Conservation (phyloP, 1,140 invertebrate genomes). For the Megalopta genalis region DNA sequence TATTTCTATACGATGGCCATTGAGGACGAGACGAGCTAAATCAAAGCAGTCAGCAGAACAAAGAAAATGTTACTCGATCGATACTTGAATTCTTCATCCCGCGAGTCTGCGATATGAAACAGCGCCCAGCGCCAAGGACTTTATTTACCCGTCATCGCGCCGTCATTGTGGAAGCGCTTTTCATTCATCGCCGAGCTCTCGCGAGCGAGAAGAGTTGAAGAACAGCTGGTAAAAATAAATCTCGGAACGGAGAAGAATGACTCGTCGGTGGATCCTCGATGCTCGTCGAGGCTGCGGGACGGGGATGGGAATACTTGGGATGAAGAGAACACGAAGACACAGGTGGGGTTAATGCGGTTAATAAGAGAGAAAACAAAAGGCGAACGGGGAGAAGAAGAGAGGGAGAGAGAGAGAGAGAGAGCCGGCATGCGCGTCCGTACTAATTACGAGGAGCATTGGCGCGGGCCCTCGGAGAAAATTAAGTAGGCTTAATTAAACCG, state of each 20-base stretch:
- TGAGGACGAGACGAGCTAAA: too few relatives aligned
- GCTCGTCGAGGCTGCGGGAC: slow-evolving; percentile 8
- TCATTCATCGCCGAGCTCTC: not conserved
- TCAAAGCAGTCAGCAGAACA: too few relatives aligned
- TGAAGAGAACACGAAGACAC: slow-evolving; percentile 36
- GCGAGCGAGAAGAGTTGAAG: not conserved
- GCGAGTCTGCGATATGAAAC: too few relatives aligned
- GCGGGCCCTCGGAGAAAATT: slow-evolving; percentile 70
- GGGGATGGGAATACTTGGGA: slow-evolving; percentile 1
- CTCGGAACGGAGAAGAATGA: slow-evolving; percentile 53
- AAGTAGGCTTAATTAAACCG: slow-evolving; percentile 77
- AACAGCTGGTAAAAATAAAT: not conserved
- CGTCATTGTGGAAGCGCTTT: too few relatives aligned
- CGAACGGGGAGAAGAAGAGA: not conserved
- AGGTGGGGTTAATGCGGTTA: slow-evolving; percentile 60
- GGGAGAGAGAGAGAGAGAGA: slow-evolving; percentile 29
- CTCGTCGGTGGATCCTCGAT: slow-evolving; percentile 51
- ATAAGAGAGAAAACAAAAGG: slow-evolving; percentile 65
- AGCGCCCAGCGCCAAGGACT: too few relatives aligned
- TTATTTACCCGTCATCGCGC: too few relatives aligned
- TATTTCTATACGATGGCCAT: too few relatives aligned
- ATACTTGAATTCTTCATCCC: not conserved
- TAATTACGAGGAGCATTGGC: slow-evolving; percentile 75
- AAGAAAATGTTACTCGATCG: not conserved
- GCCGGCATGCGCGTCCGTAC: slow-evolving; percentile 72